phyloP scores from a whole-genome alignment of 2,888 invertebrate genomes.

The Theodoxus fluviatilis region DNA sequence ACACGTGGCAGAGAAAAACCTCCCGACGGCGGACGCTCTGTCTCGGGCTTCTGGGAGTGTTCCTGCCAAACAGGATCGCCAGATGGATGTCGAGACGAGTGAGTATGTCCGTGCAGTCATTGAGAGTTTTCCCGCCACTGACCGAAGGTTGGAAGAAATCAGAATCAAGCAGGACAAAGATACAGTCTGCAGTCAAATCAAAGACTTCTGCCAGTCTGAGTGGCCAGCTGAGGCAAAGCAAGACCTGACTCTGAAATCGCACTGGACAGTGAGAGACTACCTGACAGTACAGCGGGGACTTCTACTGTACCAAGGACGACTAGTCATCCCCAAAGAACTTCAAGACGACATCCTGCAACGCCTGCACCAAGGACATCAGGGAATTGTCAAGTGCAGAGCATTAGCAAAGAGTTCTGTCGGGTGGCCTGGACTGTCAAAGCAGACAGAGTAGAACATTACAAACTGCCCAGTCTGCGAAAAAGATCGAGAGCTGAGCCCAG shows the following conservation, averaged over 20 bases:
- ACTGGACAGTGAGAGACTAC: not conserved
- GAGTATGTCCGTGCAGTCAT: not conserved
- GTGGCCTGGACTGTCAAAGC: constrained; percentile 15
- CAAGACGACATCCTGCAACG: too few relatives aligned
- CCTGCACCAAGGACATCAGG: constrained; percentile 11
- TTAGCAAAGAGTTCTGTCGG: not conserved
- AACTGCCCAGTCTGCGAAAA: constrained; percentile 7
- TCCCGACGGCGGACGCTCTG: constrained; percentile 21
- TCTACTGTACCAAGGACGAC: too few relatives aligned
- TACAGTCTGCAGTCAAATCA: constrained; percentile 3
- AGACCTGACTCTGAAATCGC: not conserved
- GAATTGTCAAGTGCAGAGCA: not conserved
- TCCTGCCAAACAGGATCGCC: too few relatives aligned
- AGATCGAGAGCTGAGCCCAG: not conserved
- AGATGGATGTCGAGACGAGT: constrained; percentile 12
- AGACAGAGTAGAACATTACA: not conserved
- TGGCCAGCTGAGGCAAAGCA: constrained; percentile 6
- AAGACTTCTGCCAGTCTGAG: not conserved
- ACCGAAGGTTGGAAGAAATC: not conserved
- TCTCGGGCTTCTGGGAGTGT: too few relatives aligned
- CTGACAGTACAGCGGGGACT: constrained; percentile 1
- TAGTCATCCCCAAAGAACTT: too few relatives aligned
- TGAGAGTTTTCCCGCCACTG: not conserved
- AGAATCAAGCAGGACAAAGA: not conserved
- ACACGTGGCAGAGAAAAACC: constrained; percentile 4